Base-by-base conservation (phyloP, 2,113 vertebrate species). In the Typhlomys cinereus region DNA sequence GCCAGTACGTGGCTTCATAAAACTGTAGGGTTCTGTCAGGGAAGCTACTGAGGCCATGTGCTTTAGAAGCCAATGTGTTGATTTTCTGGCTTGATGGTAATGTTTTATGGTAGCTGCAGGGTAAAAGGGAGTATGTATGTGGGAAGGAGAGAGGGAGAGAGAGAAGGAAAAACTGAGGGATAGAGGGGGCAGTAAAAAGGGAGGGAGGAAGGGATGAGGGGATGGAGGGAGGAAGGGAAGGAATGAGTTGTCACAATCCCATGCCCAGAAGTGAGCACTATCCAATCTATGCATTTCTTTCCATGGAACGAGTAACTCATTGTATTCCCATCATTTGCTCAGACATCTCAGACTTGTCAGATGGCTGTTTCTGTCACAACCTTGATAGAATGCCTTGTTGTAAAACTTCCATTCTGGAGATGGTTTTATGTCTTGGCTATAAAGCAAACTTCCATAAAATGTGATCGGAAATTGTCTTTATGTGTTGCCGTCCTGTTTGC, bases 1-100 rank as follows among this genome's bases (percentile, higher is more conserved):
- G 41, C 94, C 95, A 83, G 84, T 66, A 54, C 78, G 2, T 57
- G 85, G 91, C 95, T 96, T 93, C 95, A 96, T 96, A 94, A 96
- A 97, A 81, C 95, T 67, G 81, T 94, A 90, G 85, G 95, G 71
- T 94, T 92, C 91, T 96, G 92, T 81, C 64, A 93, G 91, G 69
- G 89, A 92, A 92, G 92, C 84, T 44, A 59, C 34, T 0, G 0
- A 66, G 91, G 81, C 89, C 85, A 15, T 93, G 95, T 93, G 91
- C 92, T 91, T 84, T 91, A 94, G 76, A 89, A 94, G 79, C 81
- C 70, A 71, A 85, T 71, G 91, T 91, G 76, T 50, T 93, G 92
- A 85, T 94, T 94, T 92, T 85, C 76, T 69, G 61, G 73, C 89
- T 92, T 74, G 85, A 71, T 69, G n/a, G 70, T 17, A 36, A 29